Evolutionary conservation across 2,113 vertebrate genomes (phyloP), one percentile per base, ranked within the genome.

Genomic region (Pelodiscus sinensis): DNA sequence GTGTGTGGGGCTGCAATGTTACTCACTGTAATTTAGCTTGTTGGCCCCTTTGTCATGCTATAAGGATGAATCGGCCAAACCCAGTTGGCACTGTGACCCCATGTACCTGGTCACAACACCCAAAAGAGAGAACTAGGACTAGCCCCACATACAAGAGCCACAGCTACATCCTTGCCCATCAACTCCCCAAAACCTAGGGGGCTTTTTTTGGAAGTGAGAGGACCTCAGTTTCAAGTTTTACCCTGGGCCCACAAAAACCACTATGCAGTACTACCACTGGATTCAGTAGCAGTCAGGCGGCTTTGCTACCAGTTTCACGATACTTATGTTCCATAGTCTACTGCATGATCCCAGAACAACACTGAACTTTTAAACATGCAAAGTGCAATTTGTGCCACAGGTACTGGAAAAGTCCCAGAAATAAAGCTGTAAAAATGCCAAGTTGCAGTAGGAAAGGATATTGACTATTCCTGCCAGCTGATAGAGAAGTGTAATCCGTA

Each of bases 401-500:
- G 35, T 14, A 5, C 57, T n/a, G 21, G 44, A 79, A 44, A 79
- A 84, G 3, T 21, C 52, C 10, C n/a, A 13, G 38, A 25, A 90
- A 79, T 83, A 68, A 89, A 90, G 77, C 8, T 51, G 83, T 35
- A 35, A 71, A 81, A 86, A 31, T n/a, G 54, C 55, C 44, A n/a
- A 80, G 29, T 13, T 71, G 44, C 83, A 90, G 6, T 29, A n/a
- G 25, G 80, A 19, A 79, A 8, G 79, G 87, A 85, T 1, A 51
- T 12, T 57, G 84, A 51, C 54, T 91, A 77, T 92, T 91, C 92
- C 92, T 62, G 83, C 62, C 21, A 15, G 12, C 2, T 58, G 94
- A 90, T 51, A 95, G 79, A 85, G 83, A 86, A 90, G 83, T 83
- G 87, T 85, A 85, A 94, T 78, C 89, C 89, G 15, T 75, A 62